Conservation (phyloP, 2,113 vertebrate genomes). For the Platycercus adscitus region DNA sequence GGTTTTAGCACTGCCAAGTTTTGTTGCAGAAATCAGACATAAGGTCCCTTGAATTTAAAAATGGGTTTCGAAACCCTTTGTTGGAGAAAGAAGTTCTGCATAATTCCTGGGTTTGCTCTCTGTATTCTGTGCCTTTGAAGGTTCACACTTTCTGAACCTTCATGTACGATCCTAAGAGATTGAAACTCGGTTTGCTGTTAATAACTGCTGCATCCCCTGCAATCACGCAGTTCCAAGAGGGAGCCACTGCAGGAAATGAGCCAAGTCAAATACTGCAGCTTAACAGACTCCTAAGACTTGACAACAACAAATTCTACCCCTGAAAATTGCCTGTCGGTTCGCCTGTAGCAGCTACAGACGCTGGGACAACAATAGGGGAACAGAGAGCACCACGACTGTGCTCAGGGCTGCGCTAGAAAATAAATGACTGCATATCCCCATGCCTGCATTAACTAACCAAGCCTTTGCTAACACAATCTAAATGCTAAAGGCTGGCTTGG, state of each 20-base stretch:
- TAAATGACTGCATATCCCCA: background rate
- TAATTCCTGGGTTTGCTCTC: constrained; percentile 33
- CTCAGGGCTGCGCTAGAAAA: background rate
- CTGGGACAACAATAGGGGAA: background rate
- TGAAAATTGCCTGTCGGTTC: background rate
- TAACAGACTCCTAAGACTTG: background rate
- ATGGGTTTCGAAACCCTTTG: background rate
- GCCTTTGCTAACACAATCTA: background rate
- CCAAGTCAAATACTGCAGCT: constrained; percentile 51
- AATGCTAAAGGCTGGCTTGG: background rate
- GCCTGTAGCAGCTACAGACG: background rate
- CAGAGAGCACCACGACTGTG: accelerated
- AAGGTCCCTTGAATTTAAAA: constrained; percentile 39
- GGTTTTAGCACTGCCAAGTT: constrained; percentile 25
- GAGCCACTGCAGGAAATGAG: constrained; percentile 28
- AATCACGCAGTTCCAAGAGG: constrained; percentile 18
- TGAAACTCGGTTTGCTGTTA: constrained; percentile 38
- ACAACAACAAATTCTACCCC: constrained; percentile 19
- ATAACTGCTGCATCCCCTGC: constrained; percentile 41
- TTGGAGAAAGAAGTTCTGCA: constrained; percentile 23
- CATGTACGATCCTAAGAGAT: background rate
- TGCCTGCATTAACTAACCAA: background rate
- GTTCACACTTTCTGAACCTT: constrained; percentile 1
- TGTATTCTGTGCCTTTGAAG: constrained; percentile 44
- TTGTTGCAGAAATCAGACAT: constrained; percentile 24